A percentile compares a stretch with the other conserved stretches of the same genome.
Conservation (phyloP, 2,888 invertebrate genomes). For the Brenthis hecate region DNA sequence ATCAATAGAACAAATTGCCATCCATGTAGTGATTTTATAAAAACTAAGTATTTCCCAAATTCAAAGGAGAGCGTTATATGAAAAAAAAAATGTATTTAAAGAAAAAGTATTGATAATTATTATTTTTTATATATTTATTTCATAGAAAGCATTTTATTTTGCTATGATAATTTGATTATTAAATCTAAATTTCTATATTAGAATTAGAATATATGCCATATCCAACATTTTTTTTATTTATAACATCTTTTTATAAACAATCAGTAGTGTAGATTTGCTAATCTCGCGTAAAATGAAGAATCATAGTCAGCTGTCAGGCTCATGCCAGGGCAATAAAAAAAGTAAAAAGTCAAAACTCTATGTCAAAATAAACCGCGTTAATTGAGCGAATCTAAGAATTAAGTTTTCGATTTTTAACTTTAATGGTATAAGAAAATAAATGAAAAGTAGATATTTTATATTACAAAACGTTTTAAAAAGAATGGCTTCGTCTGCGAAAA, state of each 20-base stretch:
- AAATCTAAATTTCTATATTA: too few species aligned
- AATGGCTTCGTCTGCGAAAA: slow-evolving; percentile 73
- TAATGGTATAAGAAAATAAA: slow-evolving; percentile 19
- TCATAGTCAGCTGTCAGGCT: background rate
- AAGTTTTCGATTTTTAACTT: background rate
- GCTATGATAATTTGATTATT: background rate
- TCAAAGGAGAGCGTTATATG: slow-evolving; percentile 10
- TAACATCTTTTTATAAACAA: too few species aligned
- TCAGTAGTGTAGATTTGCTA: too few species aligned
- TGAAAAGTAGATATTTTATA: slow-evolving; percentile 28
- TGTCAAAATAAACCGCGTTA: slow-evolving; percentile 23
- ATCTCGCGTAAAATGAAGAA: too few species aligned
- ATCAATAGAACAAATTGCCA: slow-evolving; percentile 55
- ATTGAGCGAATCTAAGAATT: background rate
- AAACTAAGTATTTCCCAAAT: slow-evolving; percentile 50
- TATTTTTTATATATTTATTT: background rate
- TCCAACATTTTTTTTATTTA: too few species aligned
- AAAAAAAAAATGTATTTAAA: background rate
- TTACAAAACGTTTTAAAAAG: slow-evolving; percentile 30
- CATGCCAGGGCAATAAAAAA: background rate
- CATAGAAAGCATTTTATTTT: background rate
- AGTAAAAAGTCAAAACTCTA: slow-evolving; percentile 10
- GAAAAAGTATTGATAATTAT: background rate
- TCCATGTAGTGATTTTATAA: slow-evolving; percentile 62
- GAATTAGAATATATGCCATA: too few species aligned